Evolutionary conservation across 2,113 vertebrate species (phyloP), one percentile per base, ranked within the genome.

Genomic region (Oncorhynchus nerka): DNA sequence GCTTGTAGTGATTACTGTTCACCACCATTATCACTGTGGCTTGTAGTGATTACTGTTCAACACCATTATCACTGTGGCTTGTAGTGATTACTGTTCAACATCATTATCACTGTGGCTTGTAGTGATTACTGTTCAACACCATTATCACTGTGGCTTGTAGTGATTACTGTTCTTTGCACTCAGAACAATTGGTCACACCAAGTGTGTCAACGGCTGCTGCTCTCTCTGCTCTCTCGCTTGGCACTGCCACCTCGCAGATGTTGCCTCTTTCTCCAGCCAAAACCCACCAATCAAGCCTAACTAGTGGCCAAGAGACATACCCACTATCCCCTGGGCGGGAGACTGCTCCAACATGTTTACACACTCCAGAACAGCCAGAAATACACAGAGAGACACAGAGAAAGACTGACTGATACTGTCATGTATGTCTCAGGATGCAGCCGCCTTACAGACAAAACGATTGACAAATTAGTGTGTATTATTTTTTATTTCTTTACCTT

Each of bases 231-330:
- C 9, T 80, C 9, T 5, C 81, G 86, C 82, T 88, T 93, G 91
- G 90, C 92, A 93, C 78, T 73, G 83, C 86, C 87, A 62, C 12
- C 49, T 74, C 89, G 85, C 91, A 92, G 92, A 92, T 92, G 89
- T 91, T 92, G 84, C 73, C 82, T 79, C 48, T 78, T 78, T 84
- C 87, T 74, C 73, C 62, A 62, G 90, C 91, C 90, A 92, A 91
- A 88, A 89, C 80, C 85, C 83, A 90, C 88, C 88, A 87, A 91
- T 90, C 90, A 87, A 88, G 87, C 83, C 85, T 75, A 87, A 89
- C 83, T 77, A 80, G 84, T 81, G 80, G 87, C 86, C 89, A 88
- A 89, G 77, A 86, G 86, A 85, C 67, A 69, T 62, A 51, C 67
- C 82, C 81, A 86, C 12, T 24, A 15, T 80, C 79, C 11, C 77